Conservation (phyloP, 2,113 vertebrate genomes). For the Scophthalmus maximus region DNA sequence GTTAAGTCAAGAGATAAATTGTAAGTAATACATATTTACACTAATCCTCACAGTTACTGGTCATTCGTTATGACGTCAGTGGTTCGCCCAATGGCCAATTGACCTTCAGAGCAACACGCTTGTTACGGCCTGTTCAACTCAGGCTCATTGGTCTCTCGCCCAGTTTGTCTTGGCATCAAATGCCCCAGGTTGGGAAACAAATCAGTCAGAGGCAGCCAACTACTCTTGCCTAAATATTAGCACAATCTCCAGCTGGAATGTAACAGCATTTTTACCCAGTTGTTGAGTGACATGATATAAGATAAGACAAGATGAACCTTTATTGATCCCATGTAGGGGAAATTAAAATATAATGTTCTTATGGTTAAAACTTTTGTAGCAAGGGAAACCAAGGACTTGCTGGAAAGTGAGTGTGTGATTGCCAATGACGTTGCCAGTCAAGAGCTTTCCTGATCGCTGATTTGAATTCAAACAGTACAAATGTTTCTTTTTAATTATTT, state of each 20-base stretch:
- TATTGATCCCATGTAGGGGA: too few species aligned
- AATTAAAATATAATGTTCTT: too few species aligned
- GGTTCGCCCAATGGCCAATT: constrained; percentile 5
- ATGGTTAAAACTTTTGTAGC: too few species aligned
- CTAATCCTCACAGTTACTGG: not conserved
- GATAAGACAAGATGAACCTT: too few species aligned
- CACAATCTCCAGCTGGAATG: constrained; percentile 12
- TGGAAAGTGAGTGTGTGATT: not conserved
- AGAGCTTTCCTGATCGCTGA: too few species aligned
- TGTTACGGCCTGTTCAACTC: constrained; percentile 25
- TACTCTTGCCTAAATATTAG: not conserved
- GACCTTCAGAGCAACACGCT: constrained; percentile 19
- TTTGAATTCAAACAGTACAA: too few species aligned
- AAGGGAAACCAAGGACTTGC: too few species aligned
- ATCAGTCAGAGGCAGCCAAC: constrained; percentile 7
- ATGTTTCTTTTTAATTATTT: not conserved
- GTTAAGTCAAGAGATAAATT: not conserved
- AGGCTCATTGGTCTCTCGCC: constrained; percentile 11
- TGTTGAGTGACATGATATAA: too few species aligned
- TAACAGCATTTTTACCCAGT: constrained; percentile 6
- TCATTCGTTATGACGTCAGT: not conserved
- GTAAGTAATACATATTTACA: not conserved
- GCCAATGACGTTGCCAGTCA: too few species aligned
- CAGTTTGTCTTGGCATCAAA: constrained; percentile 32
- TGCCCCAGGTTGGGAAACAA: constrained; percentile 7